Evolutionary conservation across 2,797 vertebrate genomes (phyloP), one percentile per base, ranked within the genome.

Genomic region (Coregonus ussuriensis): DNA sequence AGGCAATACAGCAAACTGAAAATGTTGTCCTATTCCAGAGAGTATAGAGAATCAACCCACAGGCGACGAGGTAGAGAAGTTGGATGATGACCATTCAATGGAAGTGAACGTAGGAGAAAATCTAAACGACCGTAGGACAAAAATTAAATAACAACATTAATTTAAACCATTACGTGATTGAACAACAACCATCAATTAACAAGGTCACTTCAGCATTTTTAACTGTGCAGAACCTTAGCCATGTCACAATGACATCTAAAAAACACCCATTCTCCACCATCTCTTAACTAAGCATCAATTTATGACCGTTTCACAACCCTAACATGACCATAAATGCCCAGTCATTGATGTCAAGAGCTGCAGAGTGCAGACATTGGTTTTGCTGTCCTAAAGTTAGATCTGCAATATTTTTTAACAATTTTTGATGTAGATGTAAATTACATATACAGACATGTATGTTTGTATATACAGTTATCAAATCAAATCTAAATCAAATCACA

Each of bases 41-140:
- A 47, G 52, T 31, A 86, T 51, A 68, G 74, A 77, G 14, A 14
- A 47, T 84, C 16, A 78, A 80, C 85, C 71, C 79, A 82, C 87
- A 88, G 87, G 77, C 82, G 71, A 81, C 83, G 75, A 74, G 51
- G 59, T 77, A 80, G 74, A 82, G 74, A 74, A 54, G 71, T 74
- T 54, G 77, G 81, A 77, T 75, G 76, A 72, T 52, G 74, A 78
- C 52, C 35, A 7, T 84, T 87, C 79, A 86, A 47, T 47, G 41
- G 9, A 47, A 47, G 2, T 0, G 7, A 47, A 47, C 1, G 41
- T 41, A 41, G 85, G 83, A 37, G 71, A 83, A 79, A 76, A 75
- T 6, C 15, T 75, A 77, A 65, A 77, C 6, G 67, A 77, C 89
- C 72, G 71, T 81, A 82, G 78, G 81, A 75, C 80, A 79, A 87